A percentile compares a stretch with the other conserved stretches of the same genome.
These are phyloP conservation scores for Drosophila kepulauana DNA, from an alignment of 1,140 invertebrate species.

Conservation along the genomic window DNA sequence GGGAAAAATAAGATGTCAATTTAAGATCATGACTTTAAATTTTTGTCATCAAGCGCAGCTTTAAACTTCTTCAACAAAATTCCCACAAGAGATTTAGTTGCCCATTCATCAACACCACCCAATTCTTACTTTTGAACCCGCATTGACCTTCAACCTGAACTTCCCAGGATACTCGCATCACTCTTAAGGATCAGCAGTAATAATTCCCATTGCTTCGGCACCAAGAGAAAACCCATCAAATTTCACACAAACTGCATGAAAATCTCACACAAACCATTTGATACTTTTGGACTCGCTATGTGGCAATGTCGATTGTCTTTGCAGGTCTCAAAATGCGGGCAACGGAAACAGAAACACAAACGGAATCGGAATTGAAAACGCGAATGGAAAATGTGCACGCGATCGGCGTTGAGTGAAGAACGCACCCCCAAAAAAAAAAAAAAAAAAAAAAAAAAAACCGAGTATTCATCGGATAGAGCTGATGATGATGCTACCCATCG, in stretches of 20 bases:
- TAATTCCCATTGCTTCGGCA: conserved; percentile 56
- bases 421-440: conserved; percentile 54
- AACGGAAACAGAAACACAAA: conserved; percentile 62
- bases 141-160: conserved; percentile 54
- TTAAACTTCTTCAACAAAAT: neutral
- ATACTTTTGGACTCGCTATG: conserved; percentile 73
- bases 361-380: conserved; percentile 45
- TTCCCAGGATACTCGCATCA: conserved; percentile 50
- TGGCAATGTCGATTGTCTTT: conserved; percentile 47
- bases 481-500: conserved; percentile 10
- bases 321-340: conserved; percentile 76
- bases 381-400: conserved; percentile 64
- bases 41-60: neutral
- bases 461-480: conserved; percentile 4
- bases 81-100: neutral
- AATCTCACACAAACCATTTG: conserved; percentile 68
- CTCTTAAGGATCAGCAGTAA: conserved; percentile 42
- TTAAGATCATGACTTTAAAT: neutral
- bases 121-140: conserved; percentile 36
- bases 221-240: conserved; percentile 50
- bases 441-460: neutral
- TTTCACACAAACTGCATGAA: conserved; percentile 53
- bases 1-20: too few relatives aligned
- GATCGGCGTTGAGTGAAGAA: conserved; percentile 63
- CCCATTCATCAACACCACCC: conserved; percentile 2